phyloP scores from a whole-genome alignment of 2,797 vertebrate genomes.

The Crocidura indochinensis region DNA sequence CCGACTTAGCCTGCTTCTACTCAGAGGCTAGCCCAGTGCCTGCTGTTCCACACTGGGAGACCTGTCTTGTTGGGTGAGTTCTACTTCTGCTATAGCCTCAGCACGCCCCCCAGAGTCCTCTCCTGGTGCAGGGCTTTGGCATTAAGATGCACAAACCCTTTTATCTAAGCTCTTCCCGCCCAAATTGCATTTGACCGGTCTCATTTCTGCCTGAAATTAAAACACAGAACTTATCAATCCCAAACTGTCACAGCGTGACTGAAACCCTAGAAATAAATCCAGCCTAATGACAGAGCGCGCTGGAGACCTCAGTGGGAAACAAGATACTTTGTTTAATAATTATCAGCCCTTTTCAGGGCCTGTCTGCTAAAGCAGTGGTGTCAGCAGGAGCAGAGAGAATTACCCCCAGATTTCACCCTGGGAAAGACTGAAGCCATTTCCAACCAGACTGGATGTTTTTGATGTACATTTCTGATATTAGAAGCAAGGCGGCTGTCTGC shows the following conservation, averaged over 20 bases:
- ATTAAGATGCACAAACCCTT: constrained; percentile 10
- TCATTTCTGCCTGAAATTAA: constrained; percentile 84
- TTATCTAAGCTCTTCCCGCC: constrained; percentile 46
- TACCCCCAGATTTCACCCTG: constrained; percentile 80
- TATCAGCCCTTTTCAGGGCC: constrained; percentile 77
- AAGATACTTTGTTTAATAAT: constrained; percentile 84
- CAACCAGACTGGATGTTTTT: constrained; percentile 85
- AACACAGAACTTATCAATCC: constrained; percentile 81
- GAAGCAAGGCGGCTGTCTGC: constrained; percentile 81
- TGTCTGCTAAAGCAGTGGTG: constrained; percentile 65
- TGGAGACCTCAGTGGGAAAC: constrained; percentile 81
- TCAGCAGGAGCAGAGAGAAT: constrained; percentile 59
- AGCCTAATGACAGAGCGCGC: constrained; percentile 76
- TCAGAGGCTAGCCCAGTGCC: not conserved
- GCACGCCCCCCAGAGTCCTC: not conserved
- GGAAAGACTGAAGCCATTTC: constrained; percentile 86
- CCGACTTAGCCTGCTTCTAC: not conserved
- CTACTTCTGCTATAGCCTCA: not conserved
- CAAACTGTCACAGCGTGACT: constrained; percentile 82
- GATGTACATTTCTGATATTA: constrained; percentile 89
- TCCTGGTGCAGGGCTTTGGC: not conserved
- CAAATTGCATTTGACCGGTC: constrained; percentile 74
- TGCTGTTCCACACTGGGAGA: not conserved
- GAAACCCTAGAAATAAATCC: constrained; percentile 86
- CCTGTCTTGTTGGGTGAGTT: no score